Base-by-base conservation (phyloP, 2,888 invertebrate genomes). In the Orchesella flavescens region DNA sequence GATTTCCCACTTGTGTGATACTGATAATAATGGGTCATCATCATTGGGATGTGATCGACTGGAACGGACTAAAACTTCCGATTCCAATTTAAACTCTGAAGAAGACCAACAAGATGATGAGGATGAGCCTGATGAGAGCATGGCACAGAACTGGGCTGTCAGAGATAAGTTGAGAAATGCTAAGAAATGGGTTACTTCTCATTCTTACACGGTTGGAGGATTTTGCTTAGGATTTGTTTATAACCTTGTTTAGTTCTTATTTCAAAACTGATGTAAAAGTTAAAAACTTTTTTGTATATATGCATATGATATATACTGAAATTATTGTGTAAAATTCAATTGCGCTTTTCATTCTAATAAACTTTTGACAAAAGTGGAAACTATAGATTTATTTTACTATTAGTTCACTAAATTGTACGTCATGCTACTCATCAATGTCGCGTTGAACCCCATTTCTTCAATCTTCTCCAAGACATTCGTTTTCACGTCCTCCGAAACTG, bases 171-270 rank as follows among this genome's bases (percentile, higher is more conserved):
- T 84, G 1, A 23, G 17, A 57, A 71, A 78, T 4, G 57, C 72
- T 12, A 78, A 71, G 24, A 73, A 79, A 13, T 86, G 86, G 86
- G 49, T 84, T 1, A 49, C 49, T 2, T 34, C 78, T 10, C 77
- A 86, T 66, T 61, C 84, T 0, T 75, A 84, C 69, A 69, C 84
- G 0, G 79, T 84, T 12, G 78, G 69, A 23, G 86, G 86, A 68
- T 86, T 84, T 49, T 17, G 77, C n/a, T 44, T 73, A 17, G 57
- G 78, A 7, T 85, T 85, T 71, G 17, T 85, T 15, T 85, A 85
- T 53, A 84, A 85, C 15, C 15, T 83, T 49, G 19, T 77, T 15
- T 83, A 65, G 72, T 21, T 23, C 46, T 10, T 21, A 46, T 77
- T 49, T 44, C 46, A 69, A 23, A 2, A 61, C 23, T 24, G 34